phyloP scores from a whole-genome alignment of 2,888 invertebrate species.

The Pammene aurita region DNA sequence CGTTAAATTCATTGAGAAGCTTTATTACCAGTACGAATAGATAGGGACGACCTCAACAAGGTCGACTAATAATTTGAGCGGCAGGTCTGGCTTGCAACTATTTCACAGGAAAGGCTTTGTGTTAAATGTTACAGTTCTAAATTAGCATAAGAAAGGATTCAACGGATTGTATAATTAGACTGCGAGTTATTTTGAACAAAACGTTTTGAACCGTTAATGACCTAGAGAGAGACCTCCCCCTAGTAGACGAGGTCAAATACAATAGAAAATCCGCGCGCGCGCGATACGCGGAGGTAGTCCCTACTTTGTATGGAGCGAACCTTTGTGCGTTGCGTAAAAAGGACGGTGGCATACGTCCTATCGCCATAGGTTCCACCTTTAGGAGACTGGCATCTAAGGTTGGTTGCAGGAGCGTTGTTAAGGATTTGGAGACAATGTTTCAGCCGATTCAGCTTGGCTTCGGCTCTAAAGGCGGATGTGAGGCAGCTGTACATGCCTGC shows the following conservation, averaged over 20 bases:
- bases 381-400: no score
- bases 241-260: slow-evolving; percentile 13
- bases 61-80: slow-evolving; percentile 61
- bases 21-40: slow-evolving; percentile 73
- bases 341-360: no score
- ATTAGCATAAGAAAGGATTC: slow-evolving; percentile 35
- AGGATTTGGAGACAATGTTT: no score
- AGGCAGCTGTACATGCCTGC: no score
- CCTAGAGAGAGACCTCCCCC: slow-evolving; percentile 34
- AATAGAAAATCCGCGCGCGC: no score
- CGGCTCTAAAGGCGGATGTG: no score
- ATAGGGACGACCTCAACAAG: slow-evolving; percentile 74
- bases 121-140: slow-evolving; percentile 44
- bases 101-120: slow-evolving; percentile 51
- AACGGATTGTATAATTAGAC: slow-evolving; percentile 40
- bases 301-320: no score
- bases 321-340: no score
- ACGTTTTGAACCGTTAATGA: slow-evolving; percentile 39
- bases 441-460: no score
- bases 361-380: no score
- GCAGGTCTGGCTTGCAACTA: slow-evolving; percentile 50
- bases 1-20: slow-evolving; percentile 78
- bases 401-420: no score
- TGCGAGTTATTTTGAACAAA: slow-evolving; percentile 43
- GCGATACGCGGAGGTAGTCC: no score